Conservation (phyloP, 2,113 vertebrate species). For the Eurystomus gularis region DNA sequence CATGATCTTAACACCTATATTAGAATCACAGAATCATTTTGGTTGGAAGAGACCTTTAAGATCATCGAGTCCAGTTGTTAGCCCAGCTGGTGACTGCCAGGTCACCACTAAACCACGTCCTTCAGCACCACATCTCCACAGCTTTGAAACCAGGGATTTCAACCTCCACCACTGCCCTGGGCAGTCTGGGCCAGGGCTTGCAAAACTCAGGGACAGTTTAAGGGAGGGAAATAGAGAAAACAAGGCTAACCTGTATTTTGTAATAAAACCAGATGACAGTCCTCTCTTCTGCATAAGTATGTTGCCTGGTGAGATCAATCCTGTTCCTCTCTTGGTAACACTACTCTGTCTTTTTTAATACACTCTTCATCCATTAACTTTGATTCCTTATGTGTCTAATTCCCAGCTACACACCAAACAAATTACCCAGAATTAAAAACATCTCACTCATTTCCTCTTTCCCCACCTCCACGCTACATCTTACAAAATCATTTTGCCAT, state of each 20-base stretch:
- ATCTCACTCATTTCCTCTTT: constrained; percentile 51
- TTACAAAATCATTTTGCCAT: constrained; percentile 13
- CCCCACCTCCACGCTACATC: background rate
- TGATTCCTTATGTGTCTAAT: constrained; percentile 35
- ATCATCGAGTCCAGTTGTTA: too few species aligned
- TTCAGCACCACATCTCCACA: too few species aligned
- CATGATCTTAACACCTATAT: background rate
- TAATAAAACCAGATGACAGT: background rate
- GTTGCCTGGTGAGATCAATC: constrained; percentile 18
- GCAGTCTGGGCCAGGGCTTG: background rate
- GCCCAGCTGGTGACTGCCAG: too few species aligned
- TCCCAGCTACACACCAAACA: constrained; percentile 49
- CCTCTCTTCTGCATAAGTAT: background rate
- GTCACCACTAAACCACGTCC: too few species aligned
- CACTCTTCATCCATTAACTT: constrained; percentile 53
- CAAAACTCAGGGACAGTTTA: background rate
- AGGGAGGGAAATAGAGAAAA: background rate
- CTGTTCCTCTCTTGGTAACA: background rate
- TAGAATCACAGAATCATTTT: too few species aligned
- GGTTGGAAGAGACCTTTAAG: too few species aligned
- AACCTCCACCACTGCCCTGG: too few species aligned
- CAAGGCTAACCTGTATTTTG: background rate
- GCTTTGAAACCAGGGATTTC: too few species aligned
- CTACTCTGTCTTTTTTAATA: constrained; percentile 35
- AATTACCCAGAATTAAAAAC: constrained; percentile 61